Evolutionary conservation across 2,797 vertebrate species (phyloP).

Genomic region (Dicrostonyx torquatus): DNA sequence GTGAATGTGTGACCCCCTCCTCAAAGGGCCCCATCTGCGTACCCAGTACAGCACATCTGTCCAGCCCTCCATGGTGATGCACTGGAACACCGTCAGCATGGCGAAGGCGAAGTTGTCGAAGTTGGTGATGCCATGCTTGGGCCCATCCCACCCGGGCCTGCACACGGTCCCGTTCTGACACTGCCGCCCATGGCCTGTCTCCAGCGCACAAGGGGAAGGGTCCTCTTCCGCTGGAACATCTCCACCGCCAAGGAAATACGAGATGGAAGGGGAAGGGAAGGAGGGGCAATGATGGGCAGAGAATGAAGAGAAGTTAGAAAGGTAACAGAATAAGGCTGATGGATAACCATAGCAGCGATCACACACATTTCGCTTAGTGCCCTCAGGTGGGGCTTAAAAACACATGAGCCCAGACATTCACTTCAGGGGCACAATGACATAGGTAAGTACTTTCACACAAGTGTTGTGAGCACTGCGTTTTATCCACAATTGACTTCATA

Average conservation of each 20-base stretch:
- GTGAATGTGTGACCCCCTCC: background rate
- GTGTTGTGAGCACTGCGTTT: background rate
- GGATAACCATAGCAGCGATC: background rate
- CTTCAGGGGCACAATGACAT: too few species aligned
- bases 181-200: constrained; percentile 93
- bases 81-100: constrained; percentile 99
- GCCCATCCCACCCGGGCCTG: constrained; percentile 94
- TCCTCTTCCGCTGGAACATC: constrained; percentile 92
- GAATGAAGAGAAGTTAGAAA: constrained; percentile 61
- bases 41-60: constrained; percentile 99
- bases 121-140: constrained; percentile 98
- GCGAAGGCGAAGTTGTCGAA: constrained; percentile 99
- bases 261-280: background rate
- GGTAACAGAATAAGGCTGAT: background rate
- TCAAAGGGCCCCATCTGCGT: constrained; percentile 71
- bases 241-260: constrained; percentile 77
- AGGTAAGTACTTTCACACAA: background rate
- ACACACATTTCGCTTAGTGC: rapidly evolving
- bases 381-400: background rate
- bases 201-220: constrained; percentile 94
- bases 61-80: constrained; percentile 99
- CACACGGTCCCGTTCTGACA: constrained; percentile 93
- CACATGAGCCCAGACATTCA: background rate
- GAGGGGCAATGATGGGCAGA: constrained; percentile 17
- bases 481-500: constrained; percentile 4